These are phyloP conservation scores for Oryzias woworae DNA, from an alignment of 2,113 vertebrate genomes.

Conservation along the genomic window DNA sequence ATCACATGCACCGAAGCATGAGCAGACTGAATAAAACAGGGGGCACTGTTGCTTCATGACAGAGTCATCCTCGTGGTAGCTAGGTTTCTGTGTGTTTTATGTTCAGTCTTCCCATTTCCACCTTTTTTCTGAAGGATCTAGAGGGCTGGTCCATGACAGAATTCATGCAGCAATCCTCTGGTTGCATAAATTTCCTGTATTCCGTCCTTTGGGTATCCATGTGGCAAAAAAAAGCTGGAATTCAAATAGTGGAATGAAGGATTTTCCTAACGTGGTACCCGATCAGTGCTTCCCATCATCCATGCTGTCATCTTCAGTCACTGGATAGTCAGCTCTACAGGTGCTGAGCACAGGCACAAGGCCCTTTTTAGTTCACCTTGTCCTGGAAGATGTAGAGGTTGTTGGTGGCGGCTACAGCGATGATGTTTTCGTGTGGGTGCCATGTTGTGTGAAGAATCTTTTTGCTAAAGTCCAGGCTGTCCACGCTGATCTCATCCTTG, in stretches of 20 bases:
- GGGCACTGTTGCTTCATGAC: constrained; percentile 67
- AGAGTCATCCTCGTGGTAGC: constrained; percentile 42
- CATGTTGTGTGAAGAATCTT: constrained; percentile 97
- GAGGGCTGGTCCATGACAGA: constrained; percentile 59
- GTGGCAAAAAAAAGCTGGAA: constrained; percentile 74
- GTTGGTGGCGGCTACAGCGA: constrained; percentile 95
- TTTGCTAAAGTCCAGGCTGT: constrained; percentile 98
- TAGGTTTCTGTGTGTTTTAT: constrained; percentile 37
- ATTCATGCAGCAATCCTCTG: constrained; percentile 53
- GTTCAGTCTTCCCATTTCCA: constrained; percentile 33
- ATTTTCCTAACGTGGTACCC: constrained; percentile 11
- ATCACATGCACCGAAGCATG: constrained; percentile 54
- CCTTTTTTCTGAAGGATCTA: constrained; percentile 39
- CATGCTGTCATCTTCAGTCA: constrained; percentile 20
- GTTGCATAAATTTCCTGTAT: constrained; percentile 55
- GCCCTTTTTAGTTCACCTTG: constrained; percentile 90
- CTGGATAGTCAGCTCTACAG: constrained; percentile 32
- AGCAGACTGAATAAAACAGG: constrained; percentile 39
- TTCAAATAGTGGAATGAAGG: constrained; percentile 37
- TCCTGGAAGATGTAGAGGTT: constrained; percentile 99
- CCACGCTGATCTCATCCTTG: constrained; percentile 95
- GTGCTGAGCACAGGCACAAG: constrained; percentile 36
- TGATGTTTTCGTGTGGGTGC: constrained; percentile 97
- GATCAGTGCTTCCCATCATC: not conserved
- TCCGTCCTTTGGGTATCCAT: constrained; percentile 40